Evolutionary conservation across 2,113 vertebrate species (phyloP).

Genomic region (Chloroceryle aenea): DNA sequence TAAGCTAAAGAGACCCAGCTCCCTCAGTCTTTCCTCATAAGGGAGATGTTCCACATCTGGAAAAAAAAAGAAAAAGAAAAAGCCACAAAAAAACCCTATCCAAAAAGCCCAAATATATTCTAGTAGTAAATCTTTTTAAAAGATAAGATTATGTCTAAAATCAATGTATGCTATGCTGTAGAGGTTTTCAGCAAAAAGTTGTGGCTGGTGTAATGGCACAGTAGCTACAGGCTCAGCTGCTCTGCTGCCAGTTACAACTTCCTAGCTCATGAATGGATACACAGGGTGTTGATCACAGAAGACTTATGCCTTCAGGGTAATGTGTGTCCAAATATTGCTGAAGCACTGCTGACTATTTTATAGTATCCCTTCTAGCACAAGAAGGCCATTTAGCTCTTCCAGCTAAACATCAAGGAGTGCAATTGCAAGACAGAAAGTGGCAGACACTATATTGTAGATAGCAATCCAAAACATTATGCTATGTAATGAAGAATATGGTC

Average conservation of each 20-base stretch:
- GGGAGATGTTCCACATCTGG: too few species aligned
- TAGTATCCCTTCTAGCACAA: neutral
- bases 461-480: neutral
- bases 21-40: too few species aligned
- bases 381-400: neutral
- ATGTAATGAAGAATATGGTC: neutral
- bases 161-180: neutral
- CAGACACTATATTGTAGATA: neutral
- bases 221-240: neutral
- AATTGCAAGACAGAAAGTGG: neutral
- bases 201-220: neutral
- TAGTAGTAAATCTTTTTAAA: neutral
- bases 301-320: neutral
- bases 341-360: neutral
- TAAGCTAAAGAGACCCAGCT: too few species aligned
- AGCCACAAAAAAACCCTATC: neutral
- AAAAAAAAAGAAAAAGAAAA: too few species aligned
- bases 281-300: accelerated
- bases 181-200: neutral
- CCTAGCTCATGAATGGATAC: accelerated
- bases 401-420: neutral
- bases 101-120: neutral
- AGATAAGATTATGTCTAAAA: neutral
- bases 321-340: neutral
- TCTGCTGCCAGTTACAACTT: neutral